phyloP scores from a whole-genome alignment of 2,797 vertebrate species.

The Hyperoplus immaculatus region DNA sequence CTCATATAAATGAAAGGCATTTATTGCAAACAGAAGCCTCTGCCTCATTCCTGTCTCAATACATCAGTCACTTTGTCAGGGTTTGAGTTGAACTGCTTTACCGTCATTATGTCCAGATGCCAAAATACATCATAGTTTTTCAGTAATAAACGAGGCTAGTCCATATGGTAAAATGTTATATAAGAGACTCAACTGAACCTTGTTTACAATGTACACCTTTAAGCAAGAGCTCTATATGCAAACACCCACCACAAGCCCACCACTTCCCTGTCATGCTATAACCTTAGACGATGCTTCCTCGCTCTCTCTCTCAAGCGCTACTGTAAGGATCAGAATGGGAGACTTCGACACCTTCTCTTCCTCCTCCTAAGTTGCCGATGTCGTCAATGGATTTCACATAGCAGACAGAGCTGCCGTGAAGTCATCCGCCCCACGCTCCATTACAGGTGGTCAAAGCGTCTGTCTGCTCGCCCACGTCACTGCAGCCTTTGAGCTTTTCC shows the following conservation, averaged over 20 bases:
- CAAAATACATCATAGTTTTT: conserved; percentile 11
- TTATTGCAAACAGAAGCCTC: conserved; percentile 82
- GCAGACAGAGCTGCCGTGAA: conserved; percentile 64
- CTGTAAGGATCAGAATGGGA: conserved; percentile 57
- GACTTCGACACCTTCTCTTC: conserved; percentile 45
- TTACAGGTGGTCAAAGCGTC: conserved; percentile 68
- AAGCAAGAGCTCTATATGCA: conserved; percentile 17
- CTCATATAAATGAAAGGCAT: conserved; percentile 73
- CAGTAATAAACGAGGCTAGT: conserved; percentile 37
- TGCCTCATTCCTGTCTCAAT: conserved; percentile 56
- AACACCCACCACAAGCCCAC: conserved; percentile 53
- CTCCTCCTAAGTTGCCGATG: conserved; percentile 46
- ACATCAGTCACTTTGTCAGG: conserved; percentile 66
- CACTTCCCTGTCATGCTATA: conserved; percentile 35
- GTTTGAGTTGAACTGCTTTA: conserved; percentile 38
- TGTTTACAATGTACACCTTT: conserved; percentile 15
- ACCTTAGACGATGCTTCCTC: conserved; percentile 54
- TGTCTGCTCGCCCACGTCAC: conserved; percentile 53
- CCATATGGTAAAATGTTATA: conserved; percentile 4
- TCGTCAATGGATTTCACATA: conserved; percentile 60
- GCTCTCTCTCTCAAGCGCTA: neutral
- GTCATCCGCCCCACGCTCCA: conserved; percentile 71
- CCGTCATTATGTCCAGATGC: conserved; percentile 72
- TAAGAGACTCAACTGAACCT: conserved; percentile 4
- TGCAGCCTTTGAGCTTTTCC: conserved; percentile 24